A percentile compares a stretch with the other conserved stretches of the same genome.
These are phyloP conservation scores for Hydropsyche tenuis DNA, from an alignment of 1,140 invertebrate species.

Conservation along the genomic window DNA sequence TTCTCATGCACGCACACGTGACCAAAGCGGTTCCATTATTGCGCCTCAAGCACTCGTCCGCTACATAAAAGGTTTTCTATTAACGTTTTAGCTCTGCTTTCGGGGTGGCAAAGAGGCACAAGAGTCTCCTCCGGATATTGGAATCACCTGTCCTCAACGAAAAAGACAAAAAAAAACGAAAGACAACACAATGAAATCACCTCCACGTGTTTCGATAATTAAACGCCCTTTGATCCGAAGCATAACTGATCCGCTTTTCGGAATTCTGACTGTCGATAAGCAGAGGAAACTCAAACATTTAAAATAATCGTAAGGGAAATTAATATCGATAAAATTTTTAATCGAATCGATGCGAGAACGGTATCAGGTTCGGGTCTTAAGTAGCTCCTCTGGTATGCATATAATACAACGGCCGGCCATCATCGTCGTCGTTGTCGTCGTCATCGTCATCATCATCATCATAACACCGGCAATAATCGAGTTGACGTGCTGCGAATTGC, in stretches of 20 bases:
- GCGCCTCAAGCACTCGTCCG: slow-evolving; percentile 44
- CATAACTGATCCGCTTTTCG: background rate
- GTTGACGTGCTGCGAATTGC: background rate
- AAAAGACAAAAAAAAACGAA: slow-evolving; percentile 6
- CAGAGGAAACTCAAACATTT: too few relatives aligned
- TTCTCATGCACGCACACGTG: slow-evolving; percentile 49
- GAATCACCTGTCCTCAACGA: slow-evolving; percentile 7
- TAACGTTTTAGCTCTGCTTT: slow-evolving; percentile 49
- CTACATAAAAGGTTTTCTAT: slow-evolving; percentile 49
- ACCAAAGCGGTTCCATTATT: slow-evolving; percentile 40
- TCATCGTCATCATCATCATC: background rate
- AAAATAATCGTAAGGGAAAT: too few relatives aligned
- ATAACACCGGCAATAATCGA: background rate
- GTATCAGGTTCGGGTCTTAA: too few relatives aligned
- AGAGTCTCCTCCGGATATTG: slow-evolving; percentile 18
- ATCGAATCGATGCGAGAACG: too few relatives aligned
- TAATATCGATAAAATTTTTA: too few relatives aligned
- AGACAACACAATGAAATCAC: background rate
- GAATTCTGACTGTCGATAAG: background rate
- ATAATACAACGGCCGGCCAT: too few relatives aligned
- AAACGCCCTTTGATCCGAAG: background rate
- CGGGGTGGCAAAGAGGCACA: slow-evolving; percentile 37
- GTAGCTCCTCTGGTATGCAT: too few relatives aligned
- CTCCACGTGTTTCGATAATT: slow-evolving; percentile 1
- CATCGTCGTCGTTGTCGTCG: background rate